These are phyloP conservation scores for Tinea pellionella DNA, from an alignment of 2,888 invertebrate genomes.

Conservation along the genomic window DNA sequence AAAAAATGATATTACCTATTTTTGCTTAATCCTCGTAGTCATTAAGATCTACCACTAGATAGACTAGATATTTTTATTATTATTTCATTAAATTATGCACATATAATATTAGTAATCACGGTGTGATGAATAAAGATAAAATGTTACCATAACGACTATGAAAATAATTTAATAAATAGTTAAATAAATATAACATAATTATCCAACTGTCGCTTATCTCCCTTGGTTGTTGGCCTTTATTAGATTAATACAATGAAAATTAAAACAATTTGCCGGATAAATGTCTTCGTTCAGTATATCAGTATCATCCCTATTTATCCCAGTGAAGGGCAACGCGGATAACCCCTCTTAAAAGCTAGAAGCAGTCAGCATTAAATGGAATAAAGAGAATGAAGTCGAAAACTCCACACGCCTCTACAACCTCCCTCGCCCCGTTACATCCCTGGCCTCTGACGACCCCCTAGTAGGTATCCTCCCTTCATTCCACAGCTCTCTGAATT, in stretches of 20 bases:
- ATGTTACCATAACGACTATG: background rate
- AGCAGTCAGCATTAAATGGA: constrained; percentile 70
- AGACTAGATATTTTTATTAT: no score
- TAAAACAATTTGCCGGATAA: constrained; percentile 72
- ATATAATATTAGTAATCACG: no score
- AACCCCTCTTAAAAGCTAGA: constrained; percentile 69
- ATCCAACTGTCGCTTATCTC: constrained; percentile 32
- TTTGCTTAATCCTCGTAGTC: no score
- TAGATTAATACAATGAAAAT: constrained; percentile 69
- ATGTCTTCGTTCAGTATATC: constrained; percentile 65
- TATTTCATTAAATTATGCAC: no score
- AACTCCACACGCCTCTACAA: constrained; percentile 38
- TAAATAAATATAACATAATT: constrained; percentile 37
- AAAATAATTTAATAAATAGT: constrained; percentile 27
- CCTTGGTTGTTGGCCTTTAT: constrained; percentile 60
- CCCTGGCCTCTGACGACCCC: constrained; percentile 20
- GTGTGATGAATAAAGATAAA: background rate
- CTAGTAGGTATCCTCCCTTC: constrained; percentile 26
- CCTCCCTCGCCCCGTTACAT: constrained; percentile 19
- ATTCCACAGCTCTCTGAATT: constrained; percentile 49
- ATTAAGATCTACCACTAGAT: no score
- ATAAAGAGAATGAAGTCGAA: constrained; percentile 67
- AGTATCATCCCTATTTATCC: constrained; percentile 66
- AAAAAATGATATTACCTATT: no score
- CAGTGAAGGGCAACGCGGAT: constrained; percentile 64